These are phyloP conservation scores for Parotia lawesii DNA, from an alignment of 2,113 vertebrate genomes.

Conservation along the genomic window DNA sequence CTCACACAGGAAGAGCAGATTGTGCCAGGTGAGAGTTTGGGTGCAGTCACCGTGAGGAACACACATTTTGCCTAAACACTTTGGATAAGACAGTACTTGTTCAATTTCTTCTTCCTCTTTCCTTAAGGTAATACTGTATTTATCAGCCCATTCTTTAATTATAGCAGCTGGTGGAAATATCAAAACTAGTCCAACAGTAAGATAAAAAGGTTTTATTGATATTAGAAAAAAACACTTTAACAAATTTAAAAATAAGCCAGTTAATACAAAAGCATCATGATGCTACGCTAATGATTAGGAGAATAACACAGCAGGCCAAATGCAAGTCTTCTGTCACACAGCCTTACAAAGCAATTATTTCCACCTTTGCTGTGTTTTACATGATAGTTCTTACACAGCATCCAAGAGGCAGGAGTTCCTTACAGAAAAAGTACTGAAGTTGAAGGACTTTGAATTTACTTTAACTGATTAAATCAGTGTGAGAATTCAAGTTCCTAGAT, in stretches of 20 bases:
- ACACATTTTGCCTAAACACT: not conserved
- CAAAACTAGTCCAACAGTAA: not conserved
- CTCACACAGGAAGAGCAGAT: not conserved
- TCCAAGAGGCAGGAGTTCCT: not conserved
- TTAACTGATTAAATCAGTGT: not conserved
- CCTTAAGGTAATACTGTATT: not conserved
- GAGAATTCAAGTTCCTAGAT: not conserved
- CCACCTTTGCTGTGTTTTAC: not conserved
- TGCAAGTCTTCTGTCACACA: not conserved
- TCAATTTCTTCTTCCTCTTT: not conserved
- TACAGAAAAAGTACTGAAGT: not conserved
- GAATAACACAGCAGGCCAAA: not conserved
- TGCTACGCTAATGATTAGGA: not conserved
- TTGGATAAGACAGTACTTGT: not conserved
- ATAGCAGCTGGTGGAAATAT: not conserved
- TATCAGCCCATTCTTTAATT: not conserved
- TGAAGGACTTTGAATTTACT: not conserved
- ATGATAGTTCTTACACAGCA: not conserved
- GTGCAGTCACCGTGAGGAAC: not conserved
- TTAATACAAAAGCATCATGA: not conserved
- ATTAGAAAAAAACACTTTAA: not conserved
- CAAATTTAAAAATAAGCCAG: not conserved
- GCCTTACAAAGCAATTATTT: not conserved
- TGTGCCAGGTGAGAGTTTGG: not conserved
- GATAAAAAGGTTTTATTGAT: constrained; percentile 26